Conservation (phyloP, 1,140 invertebrate species). For the Monochamus saltuarius region DNA sequence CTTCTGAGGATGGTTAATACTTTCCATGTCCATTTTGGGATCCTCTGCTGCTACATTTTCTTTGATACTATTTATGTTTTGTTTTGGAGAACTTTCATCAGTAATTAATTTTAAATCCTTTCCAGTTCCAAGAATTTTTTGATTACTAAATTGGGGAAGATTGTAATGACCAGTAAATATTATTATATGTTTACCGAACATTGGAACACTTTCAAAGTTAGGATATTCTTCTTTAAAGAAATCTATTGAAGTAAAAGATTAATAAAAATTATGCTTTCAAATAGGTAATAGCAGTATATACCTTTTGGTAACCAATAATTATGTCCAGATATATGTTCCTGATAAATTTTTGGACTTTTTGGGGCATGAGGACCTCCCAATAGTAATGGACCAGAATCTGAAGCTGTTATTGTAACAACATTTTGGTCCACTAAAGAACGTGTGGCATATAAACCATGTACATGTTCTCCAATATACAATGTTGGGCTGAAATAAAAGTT, state of each 20-base stretch:
- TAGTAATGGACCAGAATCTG: conserved; percentile 61
- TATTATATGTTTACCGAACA: conserved; percentile 33
- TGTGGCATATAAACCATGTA: conserved; percentile 85
- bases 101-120: conserved; percentile 33
- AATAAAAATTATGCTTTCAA: background rate
- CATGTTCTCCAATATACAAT: conserved; percentile 89
- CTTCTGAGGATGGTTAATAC: conserved; percentile 1
- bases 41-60: background rate
- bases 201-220: conserved; percentile 50
- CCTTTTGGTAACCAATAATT: conserved; percentile 43
- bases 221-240: conserved; percentile 3
- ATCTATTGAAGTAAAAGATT: background rate
- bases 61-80: no score
- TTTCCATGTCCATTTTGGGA: background rate
- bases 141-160: conserved; percentile 63
- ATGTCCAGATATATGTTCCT: conserved; percentile 49
- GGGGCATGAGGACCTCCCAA: conserved; percentile 65
- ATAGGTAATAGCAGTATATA: background rate
- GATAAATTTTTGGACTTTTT: conserved; percentile 47
- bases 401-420: conserved; percentile 69
- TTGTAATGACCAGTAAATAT: conserved; percentile 75
- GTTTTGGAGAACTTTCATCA: conserved; percentile 6
- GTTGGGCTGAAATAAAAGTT: conserved; percentile 70
- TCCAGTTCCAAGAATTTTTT: conserved; percentile 31
- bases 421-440: conserved; percentile 88